Conservation (phyloP, 2,888 invertebrate genomes). For the Didymodactylos carnosus region DNA sequence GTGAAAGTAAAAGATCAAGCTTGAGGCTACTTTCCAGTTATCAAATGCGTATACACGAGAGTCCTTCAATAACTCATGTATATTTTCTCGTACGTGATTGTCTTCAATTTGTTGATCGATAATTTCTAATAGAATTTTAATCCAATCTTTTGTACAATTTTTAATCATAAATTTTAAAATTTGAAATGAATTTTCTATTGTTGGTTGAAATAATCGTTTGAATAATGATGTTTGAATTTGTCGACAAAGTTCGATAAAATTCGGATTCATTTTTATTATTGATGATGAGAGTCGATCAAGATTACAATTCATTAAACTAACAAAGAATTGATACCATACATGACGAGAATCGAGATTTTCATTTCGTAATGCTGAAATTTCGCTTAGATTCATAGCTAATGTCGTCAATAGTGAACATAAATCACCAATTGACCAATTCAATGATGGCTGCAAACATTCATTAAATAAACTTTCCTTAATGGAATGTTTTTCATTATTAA, state of each 20-base stretch:
- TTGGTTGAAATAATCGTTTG: not conserved
- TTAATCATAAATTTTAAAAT: not conserved
- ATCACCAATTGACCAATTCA: not conserved
- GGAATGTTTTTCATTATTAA: not conserved
- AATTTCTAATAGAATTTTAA: not conserved
- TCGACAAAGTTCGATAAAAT: not conserved
- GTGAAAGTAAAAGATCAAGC: not conserved
- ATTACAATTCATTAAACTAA: not conserved
- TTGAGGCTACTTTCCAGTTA: not conserved
- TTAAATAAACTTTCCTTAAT: not conserved
- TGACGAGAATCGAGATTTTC: not conserved
- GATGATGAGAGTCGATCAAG: not conserved
- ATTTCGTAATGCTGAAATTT: not conserved
- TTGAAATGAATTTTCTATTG: not conserved
- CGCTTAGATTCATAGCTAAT: not conserved
- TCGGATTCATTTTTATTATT: not conserved
- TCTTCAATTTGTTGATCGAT: not conserved
- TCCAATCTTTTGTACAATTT: not conserved
- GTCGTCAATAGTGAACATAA: not conserved
- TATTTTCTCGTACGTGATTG: not conserved
- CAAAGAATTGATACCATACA: not conserved
- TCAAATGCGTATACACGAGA: not conserved
- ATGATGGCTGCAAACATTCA: not conserved
- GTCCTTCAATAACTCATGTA: not conserved
- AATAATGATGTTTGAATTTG: not conserved